These are phyloP conservation scores for Drosophila bunnanda DNA, from an alignment of 2,888 invertebrate species.

Conservation along the genomic window DNA sequence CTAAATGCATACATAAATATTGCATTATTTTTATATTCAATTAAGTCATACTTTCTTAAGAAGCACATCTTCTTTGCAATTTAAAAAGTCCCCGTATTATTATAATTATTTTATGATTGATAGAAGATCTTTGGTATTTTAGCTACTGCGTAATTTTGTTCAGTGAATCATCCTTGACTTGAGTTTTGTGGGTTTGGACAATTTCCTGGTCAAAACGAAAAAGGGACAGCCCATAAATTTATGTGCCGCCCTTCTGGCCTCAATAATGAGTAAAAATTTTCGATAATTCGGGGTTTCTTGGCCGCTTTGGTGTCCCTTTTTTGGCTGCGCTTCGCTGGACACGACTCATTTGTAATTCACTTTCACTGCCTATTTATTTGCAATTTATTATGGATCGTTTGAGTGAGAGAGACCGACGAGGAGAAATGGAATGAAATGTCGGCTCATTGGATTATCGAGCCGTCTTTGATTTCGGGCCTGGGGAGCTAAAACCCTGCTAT, in stretches of 20 bases:
- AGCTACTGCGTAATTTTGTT: not conserved
- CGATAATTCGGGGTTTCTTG: constrained; percentile 73
- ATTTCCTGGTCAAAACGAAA: constrained; percentile 61
- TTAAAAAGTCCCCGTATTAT: not conserved
- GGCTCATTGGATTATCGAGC: constrained; percentile 73
- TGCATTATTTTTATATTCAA: no score
- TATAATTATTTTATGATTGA: not conserved
- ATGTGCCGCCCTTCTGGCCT: constrained; percentile 66
- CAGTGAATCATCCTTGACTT: constrained; percentile 32
- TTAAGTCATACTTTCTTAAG: not conserved
- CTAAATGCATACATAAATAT: no score
- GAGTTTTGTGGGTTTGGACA: constrained; percentile 46
- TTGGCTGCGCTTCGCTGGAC: constrained; percentile 61
- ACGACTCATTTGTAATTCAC: constrained; percentile 75
- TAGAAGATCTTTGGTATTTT: not conserved
- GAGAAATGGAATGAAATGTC: constrained; percentile 61
- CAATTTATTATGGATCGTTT: constrained; percentile 66
- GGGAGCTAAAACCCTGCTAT: constrained; percentile 8
- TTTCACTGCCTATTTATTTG: constrained; percentile 71
- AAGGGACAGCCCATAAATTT: constrained; percentile 75
- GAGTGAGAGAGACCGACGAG: constrained; percentile 4
- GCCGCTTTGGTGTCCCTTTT: constrained; percentile 51
- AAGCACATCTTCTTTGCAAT: not conserved
- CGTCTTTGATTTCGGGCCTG: constrained; percentile 67
- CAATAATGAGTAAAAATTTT: constrained; percentile 78